Percentiles rank a stretch among this genome's conserved stretches.
These are phyloP conservation scores for Galeruca laticollis DNA, from an alignment of 2,888 invertebrate species.

Conservation along the genomic window DNA sequence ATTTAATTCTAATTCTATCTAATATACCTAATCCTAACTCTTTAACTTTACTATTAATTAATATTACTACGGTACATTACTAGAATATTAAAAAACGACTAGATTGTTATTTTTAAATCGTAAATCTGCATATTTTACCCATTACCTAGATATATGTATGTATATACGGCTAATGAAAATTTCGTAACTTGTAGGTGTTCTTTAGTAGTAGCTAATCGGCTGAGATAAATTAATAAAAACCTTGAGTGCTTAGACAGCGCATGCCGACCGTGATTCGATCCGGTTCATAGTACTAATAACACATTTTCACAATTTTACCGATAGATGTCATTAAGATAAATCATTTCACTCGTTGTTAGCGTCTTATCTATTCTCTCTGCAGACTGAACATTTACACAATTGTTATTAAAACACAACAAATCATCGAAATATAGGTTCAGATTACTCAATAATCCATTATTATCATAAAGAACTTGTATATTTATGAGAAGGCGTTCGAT, in stretches of 20 bases:
- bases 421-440: slow-evolving; percentile 25
- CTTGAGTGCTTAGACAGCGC: slow-evolving; percentile 15
- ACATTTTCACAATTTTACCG: slow-evolving; percentile 26
- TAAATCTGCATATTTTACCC: background rate
- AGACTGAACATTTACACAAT: too few relatives aligned
- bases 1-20: too few relatives aligned
- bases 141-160: background rate
- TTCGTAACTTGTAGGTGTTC: slow-evolving; percentile 31
- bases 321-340: slow-evolving; percentile 40
- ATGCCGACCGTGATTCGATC: background rate
- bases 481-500: too few relatives aligned
- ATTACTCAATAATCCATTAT: slow-evolving; percentile 31
- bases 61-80: too few relatives aligned
- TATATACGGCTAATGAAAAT: slow-evolving; percentile 24
- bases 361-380: slow-evolving; percentile 17
- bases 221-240: slow-evolving; percentile 25
- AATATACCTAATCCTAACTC: too few relatives aligned
- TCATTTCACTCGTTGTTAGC: slow-evolving; percentile 10
- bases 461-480: too few relatives aligned
- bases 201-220: slow-evolving; percentile 18
- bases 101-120: background rate
- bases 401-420: slow-evolving; percentile 41
- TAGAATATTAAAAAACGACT: too few relatives aligned
- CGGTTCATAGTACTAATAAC: slow-evolving; percentile 1
- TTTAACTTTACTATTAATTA: too few relatives aligned